Evolutionary conservation across 2,113 vertebrate genomes (phyloP).

Genomic region (Tragulus kanchil): DNA sequence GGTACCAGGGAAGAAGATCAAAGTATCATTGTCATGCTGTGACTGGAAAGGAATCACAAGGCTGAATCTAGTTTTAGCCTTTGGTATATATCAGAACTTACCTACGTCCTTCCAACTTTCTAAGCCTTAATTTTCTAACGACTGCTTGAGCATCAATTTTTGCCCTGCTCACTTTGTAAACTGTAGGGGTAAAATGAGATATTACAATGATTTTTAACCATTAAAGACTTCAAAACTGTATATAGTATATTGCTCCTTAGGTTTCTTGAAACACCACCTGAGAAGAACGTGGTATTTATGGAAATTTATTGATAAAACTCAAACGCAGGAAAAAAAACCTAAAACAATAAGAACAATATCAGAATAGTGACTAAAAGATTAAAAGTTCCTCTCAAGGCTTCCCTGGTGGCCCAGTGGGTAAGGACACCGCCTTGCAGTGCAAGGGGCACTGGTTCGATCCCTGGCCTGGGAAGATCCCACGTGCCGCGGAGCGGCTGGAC

Average conservation of each 20-base stretch:
- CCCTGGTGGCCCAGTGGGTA: neutral
- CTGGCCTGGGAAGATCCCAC: neutral
- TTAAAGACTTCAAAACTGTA: neutral
- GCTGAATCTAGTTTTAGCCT: neutral
- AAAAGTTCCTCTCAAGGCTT: neutral
- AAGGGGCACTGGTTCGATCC: neutral
- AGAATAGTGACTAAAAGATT: neutral
- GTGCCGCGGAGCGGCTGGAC: too few species aligned
- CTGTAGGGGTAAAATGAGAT: neutral
- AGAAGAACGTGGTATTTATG: neutral
- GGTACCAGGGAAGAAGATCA: neutral
- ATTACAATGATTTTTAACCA: slow-evolving; percentile 20
- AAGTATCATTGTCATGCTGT: neutral
- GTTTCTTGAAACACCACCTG: neutral
- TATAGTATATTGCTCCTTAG: neutral
- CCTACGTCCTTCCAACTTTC: neutral
- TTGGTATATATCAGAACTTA: neutral
- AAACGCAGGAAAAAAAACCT: neutral
- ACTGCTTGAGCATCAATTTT: neutral
- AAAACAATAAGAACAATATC: slow-evolving; percentile 21
- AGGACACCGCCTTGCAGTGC: neutral
- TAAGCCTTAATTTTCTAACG: neutral
- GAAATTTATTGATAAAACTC: slow-evolving; percentile 37
- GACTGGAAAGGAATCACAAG: neutral
- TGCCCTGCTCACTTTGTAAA: neutral